A percentile compares a stretch with the other conserved stretches of the same genome.
Evolutionary conservation across 2,113 vertebrate species (phyloP).

Genomic region (Tinamus guttatus): DNA sequence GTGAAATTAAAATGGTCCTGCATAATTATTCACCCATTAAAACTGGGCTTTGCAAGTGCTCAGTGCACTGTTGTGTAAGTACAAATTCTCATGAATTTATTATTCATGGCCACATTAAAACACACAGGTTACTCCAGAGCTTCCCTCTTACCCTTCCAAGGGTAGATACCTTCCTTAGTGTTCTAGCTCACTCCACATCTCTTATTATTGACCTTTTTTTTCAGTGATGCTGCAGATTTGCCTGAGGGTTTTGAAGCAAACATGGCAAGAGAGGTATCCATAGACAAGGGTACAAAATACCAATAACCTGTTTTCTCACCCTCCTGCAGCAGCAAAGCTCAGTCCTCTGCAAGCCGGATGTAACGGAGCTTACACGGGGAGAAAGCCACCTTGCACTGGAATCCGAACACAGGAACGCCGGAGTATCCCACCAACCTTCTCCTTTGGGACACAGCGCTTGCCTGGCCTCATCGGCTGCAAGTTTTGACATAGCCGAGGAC

Average conservation of each 20-base stretch:
- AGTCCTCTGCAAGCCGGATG: neutral
- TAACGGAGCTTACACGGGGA: neutral
- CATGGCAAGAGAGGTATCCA: neutral
- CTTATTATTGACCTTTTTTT: neutral
- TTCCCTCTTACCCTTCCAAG: neutral
- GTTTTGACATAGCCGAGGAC: neutral
- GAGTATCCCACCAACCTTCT: neutral
- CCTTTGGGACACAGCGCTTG: neutral
- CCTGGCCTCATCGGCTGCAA: neutral
- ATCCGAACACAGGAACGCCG: neutral
- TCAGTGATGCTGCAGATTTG: neutral
- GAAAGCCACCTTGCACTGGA: neutral
- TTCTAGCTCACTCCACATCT: neutral
- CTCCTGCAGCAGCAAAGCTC: neutral
- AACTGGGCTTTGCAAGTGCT: neutral
- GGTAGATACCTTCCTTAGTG: neutral
- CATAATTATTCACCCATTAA: neutral
- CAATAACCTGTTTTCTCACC: neutral
- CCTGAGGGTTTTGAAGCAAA: neutral
- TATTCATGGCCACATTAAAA: neutral
- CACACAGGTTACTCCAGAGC: neutral
- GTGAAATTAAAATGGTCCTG: neutral
- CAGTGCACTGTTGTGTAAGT: neutral
- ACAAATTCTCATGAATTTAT: neutral
- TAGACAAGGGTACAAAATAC: neutral